Base-by-base conservation (phyloP, 2,113 vertebrate species). In the Lutjanus erythropterus region DNA sequence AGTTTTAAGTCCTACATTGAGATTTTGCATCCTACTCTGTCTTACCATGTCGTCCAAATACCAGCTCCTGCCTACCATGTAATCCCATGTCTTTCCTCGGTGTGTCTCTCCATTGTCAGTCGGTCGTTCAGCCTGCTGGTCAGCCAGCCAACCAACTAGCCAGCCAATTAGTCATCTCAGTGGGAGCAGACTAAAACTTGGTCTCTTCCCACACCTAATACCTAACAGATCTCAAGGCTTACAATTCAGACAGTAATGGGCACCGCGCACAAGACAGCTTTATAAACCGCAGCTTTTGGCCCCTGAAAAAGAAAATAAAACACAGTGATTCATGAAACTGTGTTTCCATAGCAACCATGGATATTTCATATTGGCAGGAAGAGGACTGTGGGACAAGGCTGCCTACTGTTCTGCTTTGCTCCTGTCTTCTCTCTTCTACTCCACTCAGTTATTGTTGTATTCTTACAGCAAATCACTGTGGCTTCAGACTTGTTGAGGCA, bases 321-420 rank as follows among this genome's bases (percentile, higher is more conserved):
- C 31, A 52, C n/a, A n/a, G 53, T 83, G 74, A 91, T 79, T 88
- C 76, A 85, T 89, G 72, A 88, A 89, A 85, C 46, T 68, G 71
- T 58, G 87, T 92, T 88, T 85, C 90, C 83, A 86, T 81, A 58
- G 90, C 70, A 88, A 91, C 88, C 33, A 6, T 85, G 81, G 83
- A 74, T 89, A 77, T 88, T 88, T 88, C 56, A 78, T 78, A 85
- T 65, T 88, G 79, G 65, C 83, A 86, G 69, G 72, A 86, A 84
- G 79, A 81, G 67, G 60, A 78, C 46, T 29, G 42, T 78, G 31
- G 67, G 65, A 75, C 81, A 50, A 71, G 41, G 42, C 60, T 59
- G 56, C 66, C 69, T 52, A 66, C 61, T 58, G 70, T 44, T 74
- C 60, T 25, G 29, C 64, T 75, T 62, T 67, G 29, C 37, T 85